phyloP scores from a whole-genome alignment of 2,797 vertebrate species.

The Sebastes alutus region DNA sequence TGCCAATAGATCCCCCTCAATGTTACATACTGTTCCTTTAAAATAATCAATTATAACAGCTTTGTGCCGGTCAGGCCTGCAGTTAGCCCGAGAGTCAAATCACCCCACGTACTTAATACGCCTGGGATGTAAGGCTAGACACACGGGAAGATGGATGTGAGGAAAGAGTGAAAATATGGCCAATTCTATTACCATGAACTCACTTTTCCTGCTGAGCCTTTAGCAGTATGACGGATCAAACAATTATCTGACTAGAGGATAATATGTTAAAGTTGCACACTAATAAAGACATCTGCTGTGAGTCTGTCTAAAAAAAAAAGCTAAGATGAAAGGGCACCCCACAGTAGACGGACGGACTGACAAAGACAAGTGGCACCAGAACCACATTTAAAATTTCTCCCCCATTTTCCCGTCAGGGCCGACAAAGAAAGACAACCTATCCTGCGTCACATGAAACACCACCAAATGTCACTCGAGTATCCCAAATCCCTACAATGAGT shows the following conservation, averaged over 20 bases:
- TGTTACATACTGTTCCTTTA: background rate
- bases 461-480: slow-evolving; percentile 53
- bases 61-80: background rate
- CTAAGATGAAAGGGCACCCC: slow-evolving; percentile 27
- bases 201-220: slow-evolving; percentile 1
- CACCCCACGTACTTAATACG: background rate
- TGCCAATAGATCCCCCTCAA: too few relatives aligned
- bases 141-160: background rate
- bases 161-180: slow-evolving; percentile 7
- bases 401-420: slow-evolving; percentile 40
- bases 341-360: slow-evolving; percentile 22
- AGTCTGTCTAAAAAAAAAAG: slow-evolving; percentile 29
- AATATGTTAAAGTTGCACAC: background rate
- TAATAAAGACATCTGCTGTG: slow-evolving; percentile 36
- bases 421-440: slow-evolving; percentile 44
- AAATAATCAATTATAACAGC: background rate
- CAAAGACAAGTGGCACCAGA: slow-evolving; percentile 43
- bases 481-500: slow-evolving; percentile 66
- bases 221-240: slow-evolving; percentile 2
- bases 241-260: slow-evolving; percentile 8
- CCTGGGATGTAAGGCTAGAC: background rate
- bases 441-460: slow-evolving; percentile 47
- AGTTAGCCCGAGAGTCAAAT: background rate
- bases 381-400: slow-evolving; percentile 31
- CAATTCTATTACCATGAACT: background rate